Base-by-base conservation (phyloP, 1,140 invertebrate genomes). In the Drosophila lini region DNA sequence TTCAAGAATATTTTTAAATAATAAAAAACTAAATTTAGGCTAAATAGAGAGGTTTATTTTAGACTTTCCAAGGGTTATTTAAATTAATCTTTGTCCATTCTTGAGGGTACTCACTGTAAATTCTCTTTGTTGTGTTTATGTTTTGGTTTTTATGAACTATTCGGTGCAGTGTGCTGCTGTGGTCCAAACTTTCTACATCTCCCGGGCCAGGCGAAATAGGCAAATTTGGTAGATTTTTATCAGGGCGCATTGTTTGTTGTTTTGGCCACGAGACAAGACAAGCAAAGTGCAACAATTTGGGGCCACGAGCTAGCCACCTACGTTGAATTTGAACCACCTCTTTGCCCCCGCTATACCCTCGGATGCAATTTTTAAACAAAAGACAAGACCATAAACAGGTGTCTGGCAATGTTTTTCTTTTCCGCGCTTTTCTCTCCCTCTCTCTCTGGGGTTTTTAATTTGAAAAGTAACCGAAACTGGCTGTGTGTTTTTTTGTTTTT, bases 171-270 rank as follows among this genome's bases (percentile, higher is more conserved):
- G 68, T 68, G 16, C 13, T 22, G n/a, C 19, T 44, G 41, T 16
- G 44, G 25, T 25, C 34, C 16, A 16, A 78, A 85, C 82, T 86
- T 88, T 86, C 82, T 86, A 88, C 55, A 48, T 62, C 41, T 25
- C 41, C 13, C 32, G 34, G 52, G 55, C 15, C 58, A 44, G 61
- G 55, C 55, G 57, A 67, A 82, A 82, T 88, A 70, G 80, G 75
- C 65, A 83, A 86, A 88, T 86, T 88, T 88, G 52, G 59, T 59
- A 77, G 82, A 86, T 86, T 88, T 74, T 76, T 48, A 84, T 84
- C 81, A 65, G 38, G 47, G 50, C 52, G 64, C 75, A 86, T 85
- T 81, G 78, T 82, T 79, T 75, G 77, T 55, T 71, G 64, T 70
- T 71, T 64, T 65, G 50, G 76, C 59, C 61, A 75, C 70, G 45